Evolutionary conservation across 2,888 invertebrate genomes (phyloP).

Genomic region (Lycaena phlaeas): DNA sequence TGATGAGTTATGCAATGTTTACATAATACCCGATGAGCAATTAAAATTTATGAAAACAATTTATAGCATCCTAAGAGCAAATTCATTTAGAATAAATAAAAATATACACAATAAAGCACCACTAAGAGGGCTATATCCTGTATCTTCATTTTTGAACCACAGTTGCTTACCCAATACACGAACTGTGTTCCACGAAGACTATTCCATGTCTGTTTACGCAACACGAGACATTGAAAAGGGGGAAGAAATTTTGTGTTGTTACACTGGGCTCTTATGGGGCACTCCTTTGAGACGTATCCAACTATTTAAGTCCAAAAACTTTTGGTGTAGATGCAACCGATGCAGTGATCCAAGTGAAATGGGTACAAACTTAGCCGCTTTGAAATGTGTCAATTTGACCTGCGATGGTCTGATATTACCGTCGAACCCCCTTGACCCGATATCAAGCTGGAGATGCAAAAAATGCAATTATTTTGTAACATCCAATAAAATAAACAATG

Average conservation of each 20-base stretch:
- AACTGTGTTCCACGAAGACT: conserved; percentile 70
- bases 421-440: conserved; percentile 50
- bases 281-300: conserved; percentile 75
- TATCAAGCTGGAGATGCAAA: conserved; percentile 72
- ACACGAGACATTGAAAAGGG: conserved; percentile 68
- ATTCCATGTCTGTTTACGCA: conserved; percentile 73
- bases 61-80: conserved; percentile 74
- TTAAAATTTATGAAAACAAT: conserved; percentile 63
- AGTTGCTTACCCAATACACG: conserved; percentile 78
- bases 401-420: conserved; percentile 72
- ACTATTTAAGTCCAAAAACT: conserved; percentile 75
- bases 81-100: conserved; percentile 75
- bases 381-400: conserved; percentile 64
- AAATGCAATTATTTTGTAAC: conserved; percentile 50
- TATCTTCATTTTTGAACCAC: conserved; percentile 79
- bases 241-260: conserved; percentile 77
- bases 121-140: conserved; percentile 76
- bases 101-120: conserved; percentile 37
- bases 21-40: conserved; percentile 60
- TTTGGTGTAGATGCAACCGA: conserved; percentile 75
- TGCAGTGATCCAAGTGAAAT: conserved; percentile 77
- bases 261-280: conserved; percentile 78
- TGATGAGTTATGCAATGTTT: conserved; percentile 50
- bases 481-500: conserved; percentile 50
- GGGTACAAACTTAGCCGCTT: conserved; percentile 66